A percentile compares a stretch with the other conserved stretches of the same genome.
phyloP scores from a whole-genome alignment of 2,888 invertebrate genomes.

The Boloria euphrosyne region DNA sequence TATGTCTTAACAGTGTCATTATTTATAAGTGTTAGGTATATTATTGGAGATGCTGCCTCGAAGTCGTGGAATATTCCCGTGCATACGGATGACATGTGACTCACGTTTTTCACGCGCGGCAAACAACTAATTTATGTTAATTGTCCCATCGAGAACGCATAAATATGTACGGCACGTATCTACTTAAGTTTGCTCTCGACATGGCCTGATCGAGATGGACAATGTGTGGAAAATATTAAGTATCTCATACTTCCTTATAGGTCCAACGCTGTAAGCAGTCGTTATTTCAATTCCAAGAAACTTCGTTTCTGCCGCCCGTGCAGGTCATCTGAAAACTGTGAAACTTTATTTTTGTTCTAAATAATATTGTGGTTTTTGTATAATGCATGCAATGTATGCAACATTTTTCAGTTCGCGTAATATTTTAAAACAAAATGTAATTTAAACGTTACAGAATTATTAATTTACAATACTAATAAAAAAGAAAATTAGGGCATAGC shows the following conservation, averaged over 20 bases:
- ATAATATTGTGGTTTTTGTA: neutral
- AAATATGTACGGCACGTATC: conserved; percentile 71
- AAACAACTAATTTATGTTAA: conserved; percentile 78
- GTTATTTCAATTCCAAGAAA: conserved; percentile 29
- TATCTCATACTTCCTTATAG: conserved; percentile 42
- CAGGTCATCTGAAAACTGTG: conserved; percentile 21
- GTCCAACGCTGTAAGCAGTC: conserved; percentile 23
- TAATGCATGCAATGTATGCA: no score
- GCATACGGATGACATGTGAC: conserved; percentile 61
- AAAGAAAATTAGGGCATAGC: neutral
- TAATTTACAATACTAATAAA: neutral
- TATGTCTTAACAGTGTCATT: conserved; percentile 41
- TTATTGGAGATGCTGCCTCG: conserved; percentile 45
- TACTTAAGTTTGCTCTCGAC: conserved; percentile 57
- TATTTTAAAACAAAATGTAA: no score
- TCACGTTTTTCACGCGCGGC: conserved; percentile 78
- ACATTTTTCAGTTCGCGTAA: no score
- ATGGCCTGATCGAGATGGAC: conserved; percentile 46
- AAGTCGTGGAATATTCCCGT: conserved; percentile 44
- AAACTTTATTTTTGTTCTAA: conserved; percentile 1
- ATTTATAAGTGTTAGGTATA: conserved; percentile 45
- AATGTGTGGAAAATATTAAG: conserved; percentile 44
- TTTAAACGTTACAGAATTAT: neutral
- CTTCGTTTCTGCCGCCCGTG: conserved; percentile 19
- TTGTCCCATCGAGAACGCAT: conserved; percentile 58